phyloP scores from a whole-genome alignment of 2,113 vertebrate species.

The Prunella fulvescens region DNA sequence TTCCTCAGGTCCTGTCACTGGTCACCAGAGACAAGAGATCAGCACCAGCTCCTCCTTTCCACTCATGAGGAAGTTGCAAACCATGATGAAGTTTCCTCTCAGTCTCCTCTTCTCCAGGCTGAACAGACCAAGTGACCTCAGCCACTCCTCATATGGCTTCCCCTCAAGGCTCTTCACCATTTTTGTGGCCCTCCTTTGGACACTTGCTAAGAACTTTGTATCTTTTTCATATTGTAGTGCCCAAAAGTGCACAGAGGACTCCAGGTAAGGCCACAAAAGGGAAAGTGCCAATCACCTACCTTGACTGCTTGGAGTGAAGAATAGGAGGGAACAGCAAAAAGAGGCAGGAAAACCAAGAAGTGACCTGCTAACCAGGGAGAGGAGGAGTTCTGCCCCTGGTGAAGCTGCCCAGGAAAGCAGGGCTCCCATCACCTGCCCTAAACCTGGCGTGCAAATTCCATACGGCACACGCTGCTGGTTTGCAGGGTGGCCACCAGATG shows the following conservation, averaged over 20 bases:
- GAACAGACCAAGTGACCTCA: neutral
- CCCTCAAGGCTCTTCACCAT: neutral
- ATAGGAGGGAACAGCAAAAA: neutral
- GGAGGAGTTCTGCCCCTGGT: neutral
- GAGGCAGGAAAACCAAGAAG: neutral
- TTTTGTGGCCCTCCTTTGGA: neutral
- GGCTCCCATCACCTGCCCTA: neutral
- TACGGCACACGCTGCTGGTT: neutral
- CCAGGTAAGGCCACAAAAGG: accelerated
- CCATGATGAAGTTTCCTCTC: accelerated
- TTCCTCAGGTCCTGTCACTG: neutral
- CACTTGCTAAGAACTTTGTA: neutral
- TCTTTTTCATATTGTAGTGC: neutral
- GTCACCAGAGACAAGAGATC: neutral
- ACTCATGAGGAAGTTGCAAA: neutral
- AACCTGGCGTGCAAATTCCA: accelerated
- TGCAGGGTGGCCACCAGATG: neutral
- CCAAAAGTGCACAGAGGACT: neutral
- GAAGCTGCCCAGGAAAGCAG: accelerated
- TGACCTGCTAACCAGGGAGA: neutral
- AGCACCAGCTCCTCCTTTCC: neutral
- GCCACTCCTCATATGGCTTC: accelerated
- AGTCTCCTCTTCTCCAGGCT: neutral
- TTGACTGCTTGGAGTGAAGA: accelerated
- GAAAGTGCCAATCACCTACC: neutral